Base-by-base conservation (phyloP, 2,888 invertebrate genomes). In the Epinotia nisella region DNA sequence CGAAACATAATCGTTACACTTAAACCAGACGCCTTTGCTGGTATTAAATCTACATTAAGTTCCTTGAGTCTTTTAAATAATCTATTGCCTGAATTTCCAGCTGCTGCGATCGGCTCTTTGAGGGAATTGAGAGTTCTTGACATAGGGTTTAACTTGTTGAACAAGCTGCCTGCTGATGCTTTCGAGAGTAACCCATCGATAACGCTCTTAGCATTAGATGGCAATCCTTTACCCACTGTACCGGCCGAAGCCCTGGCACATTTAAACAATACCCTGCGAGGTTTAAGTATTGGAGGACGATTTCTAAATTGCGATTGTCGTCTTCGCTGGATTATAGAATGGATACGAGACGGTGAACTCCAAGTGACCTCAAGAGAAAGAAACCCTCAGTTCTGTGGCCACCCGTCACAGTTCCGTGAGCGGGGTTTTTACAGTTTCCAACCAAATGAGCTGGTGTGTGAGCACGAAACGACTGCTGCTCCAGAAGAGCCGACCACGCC, bases 301-400 rank as follows among this genome's bases (percentile, higher is more conserved):
- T 98, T 97, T 85, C 92, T 98, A 41, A 96, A 96, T 79, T 98
- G 98, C 84, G 98, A 98, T 85, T 98, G 98, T 87, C 95, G 96
- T 73, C 89, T 98, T 62, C 95, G 96, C 10, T 98, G 98, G 98
- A 96, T 98, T 74, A 96, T 97, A 75, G 96, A 98, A 84, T 98
- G 98, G 98, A 98, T 98, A 79, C 95, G 96, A 68, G 96, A 96
- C 77, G 96, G 96, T 15, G 98, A 98, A 85, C 94, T 98, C 55
- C 98, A 98, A 94, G 98, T 98, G 21, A 98, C 98, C 13, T 98
- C 98, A 76, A 95, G 98, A 58, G 98, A 98, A 89, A 94, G 98
- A 80, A 98, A 97, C 88, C 98, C 98, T 9, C 98, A 98, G 87
- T 98, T 98, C 88, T 98, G 98, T 83, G 98, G 98, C 15, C 96